phyloP scores from a whole-genome alignment of 2,113 vertebrate species.

The Neodon shergylaensis region DNA sequence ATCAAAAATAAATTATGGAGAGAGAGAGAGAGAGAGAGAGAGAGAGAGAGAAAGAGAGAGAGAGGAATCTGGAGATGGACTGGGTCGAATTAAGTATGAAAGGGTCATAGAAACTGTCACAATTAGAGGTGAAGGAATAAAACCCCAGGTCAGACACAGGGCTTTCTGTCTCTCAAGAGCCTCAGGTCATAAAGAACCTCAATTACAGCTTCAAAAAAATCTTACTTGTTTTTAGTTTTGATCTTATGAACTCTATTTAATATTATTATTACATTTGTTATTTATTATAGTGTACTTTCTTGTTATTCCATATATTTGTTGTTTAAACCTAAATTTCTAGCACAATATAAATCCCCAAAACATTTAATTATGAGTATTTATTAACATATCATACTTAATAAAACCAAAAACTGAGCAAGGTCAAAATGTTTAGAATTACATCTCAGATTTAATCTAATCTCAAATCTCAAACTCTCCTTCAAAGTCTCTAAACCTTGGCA shows the following conservation, averaged over 20 bases:
- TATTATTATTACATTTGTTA: background rate
- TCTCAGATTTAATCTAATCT: background rate
- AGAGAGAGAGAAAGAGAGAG: background rate
- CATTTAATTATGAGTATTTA: background rate
- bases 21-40: no score
- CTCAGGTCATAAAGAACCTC: background rate
- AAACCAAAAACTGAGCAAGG: background rate
- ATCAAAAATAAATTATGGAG: background rate
- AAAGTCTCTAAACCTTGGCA: conserved; percentile 16
- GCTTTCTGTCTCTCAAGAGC: background rate
- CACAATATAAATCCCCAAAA: conserved; percentile 10
- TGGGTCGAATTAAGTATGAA: background rate
- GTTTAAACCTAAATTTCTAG: conserved; percentile 11
- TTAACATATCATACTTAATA: background rate
- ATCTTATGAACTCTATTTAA: background rate
- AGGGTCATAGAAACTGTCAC: background rate
- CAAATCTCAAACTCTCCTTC: conserved; percentile 15
- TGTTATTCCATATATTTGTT: background rate
- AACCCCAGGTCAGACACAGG: background rate
- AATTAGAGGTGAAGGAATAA: background rate
- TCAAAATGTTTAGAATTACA: conserved; percentile 16
- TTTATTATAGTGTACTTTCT: background rate
- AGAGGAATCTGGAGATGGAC: background rate
- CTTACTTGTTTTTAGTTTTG: background rate
- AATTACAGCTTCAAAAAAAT: background rate